A percentile compares a stretch with the other conserved stretches of the same genome.
Conservation (phyloP, 2,888 invertebrate genomes). For the Melanotus villosus region DNA sequence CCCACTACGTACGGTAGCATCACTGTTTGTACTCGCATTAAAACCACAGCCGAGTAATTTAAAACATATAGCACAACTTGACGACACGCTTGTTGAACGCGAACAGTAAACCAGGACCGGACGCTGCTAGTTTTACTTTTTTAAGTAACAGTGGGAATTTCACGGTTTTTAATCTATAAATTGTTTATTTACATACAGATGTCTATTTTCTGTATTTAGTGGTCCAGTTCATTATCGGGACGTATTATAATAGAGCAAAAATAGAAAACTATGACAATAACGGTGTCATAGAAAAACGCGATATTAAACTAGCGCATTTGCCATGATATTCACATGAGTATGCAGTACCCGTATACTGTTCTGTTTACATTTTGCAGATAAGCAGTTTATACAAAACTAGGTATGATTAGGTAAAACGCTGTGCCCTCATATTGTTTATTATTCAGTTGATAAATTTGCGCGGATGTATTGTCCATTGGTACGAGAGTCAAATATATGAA, state of each 20-base stretch:
- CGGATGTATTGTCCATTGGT: too few relatives aligned
- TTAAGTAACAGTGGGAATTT: conserved; percentile 46
- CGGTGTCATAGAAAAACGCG: too few relatives aligned
- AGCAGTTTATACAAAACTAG: not conserved
- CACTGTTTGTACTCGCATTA: conserved; percentile 39
- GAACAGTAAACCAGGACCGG: conserved; percentile 75
- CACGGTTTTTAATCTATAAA: not conserved
- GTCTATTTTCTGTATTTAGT: too few relatives aligned
- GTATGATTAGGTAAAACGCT: not conserved
- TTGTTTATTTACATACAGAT: too few relatives aligned
- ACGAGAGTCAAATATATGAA: too few relatives aligned
- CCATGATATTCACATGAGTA: not conserved
- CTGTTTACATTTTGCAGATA: conserved; percentile 11
- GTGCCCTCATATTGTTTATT: not conserved
- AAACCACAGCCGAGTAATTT: conserved; percentile 38
- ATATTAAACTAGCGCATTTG: not conserved
- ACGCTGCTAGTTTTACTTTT: conserved; percentile 58
- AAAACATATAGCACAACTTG: conserved; percentile 58
- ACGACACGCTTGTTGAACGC: conserved; percentile 72
- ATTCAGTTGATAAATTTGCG: too few relatives aligned
- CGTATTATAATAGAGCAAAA: too few relatives aligned
- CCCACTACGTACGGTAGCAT: conserved; percentile 31
- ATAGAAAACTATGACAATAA: too few relatives aligned
- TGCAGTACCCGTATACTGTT: conserved; percentile 13
- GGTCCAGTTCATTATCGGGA: too few relatives aligned